Conservation (phyloP, 2,888 invertebrate genomes). For the Noctua fimbriata region DNA sequence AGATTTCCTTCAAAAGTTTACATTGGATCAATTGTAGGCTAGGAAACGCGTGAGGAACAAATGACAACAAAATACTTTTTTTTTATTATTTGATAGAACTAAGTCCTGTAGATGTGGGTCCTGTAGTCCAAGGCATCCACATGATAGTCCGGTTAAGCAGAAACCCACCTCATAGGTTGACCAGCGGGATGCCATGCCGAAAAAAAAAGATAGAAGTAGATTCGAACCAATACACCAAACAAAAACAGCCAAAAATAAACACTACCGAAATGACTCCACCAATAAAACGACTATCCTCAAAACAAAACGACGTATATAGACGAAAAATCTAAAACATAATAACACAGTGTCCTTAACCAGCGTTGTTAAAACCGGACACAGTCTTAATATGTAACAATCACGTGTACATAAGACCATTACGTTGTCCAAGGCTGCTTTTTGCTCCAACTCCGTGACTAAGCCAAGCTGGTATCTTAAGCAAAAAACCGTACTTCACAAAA, state of each 20-base stretch:
- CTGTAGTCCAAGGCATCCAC: neutral
- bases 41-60: neutral
- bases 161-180: neutral
- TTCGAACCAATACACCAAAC: neutral
- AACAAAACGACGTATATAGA: conserved; percentile 26
- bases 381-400: conserved; percentile 80
- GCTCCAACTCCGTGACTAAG: conserved; percentile 83
- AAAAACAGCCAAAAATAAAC: conserved; percentile 2
- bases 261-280: neutral
- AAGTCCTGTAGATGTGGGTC: neutral
- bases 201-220: neutral
- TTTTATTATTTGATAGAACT: neutral
- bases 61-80: neutral
- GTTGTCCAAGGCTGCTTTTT: conserved; percentile 86
- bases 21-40: neutral
- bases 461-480: conserved; percentile 44
- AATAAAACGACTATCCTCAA: neutral
- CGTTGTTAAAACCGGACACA: conserved; percentile 72
- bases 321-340: conserved; percentile 36
- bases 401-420: conserved; percentile 77
- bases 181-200: neutral
- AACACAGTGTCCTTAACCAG: conserved; percentile 49
- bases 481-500: conserved; percentile 60
- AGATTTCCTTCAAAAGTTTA: neutral
- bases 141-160: neutral